These are phyloP conservation scores for Belonocnema kinseyi DNA, from an alignment of 1,140 invertebrate species.

Conservation along the genomic window DNA sequence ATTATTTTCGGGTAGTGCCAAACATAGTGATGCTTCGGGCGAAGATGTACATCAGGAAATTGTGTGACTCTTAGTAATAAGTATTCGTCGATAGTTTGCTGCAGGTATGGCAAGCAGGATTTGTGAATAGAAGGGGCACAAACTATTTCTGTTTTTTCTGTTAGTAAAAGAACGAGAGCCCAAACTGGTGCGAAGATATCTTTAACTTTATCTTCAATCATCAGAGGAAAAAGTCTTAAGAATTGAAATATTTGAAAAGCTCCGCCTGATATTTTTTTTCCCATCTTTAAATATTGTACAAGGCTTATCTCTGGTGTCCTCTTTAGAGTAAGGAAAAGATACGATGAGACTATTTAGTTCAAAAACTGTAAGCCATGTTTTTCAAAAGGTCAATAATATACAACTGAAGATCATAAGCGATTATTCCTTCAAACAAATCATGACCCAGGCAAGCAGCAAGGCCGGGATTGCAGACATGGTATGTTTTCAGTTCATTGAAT, in stretches of 20 bases:
- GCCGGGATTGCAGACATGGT: too few species aligned
- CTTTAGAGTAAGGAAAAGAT: constrained; percentile 2
- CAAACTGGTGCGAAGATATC: constrained; percentile 34
- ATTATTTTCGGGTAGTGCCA: constrained; percentile 44
- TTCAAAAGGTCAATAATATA: constrained; percentile 38
- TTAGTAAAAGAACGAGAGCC: constrained; percentile 37
- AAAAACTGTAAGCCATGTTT: constrained; percentile 32
- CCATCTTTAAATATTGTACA: neutral
- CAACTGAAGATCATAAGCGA: too few species aligned
- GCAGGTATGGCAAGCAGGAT: constrained; percentile 32
- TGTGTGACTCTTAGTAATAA: constrained; percentile 23
- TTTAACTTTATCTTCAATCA: too few species aligned
- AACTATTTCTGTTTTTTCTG: constrained; percentile 43
- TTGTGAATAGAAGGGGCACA: constrained; percentile 34
- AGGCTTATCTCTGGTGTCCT: neutral
- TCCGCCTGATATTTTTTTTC: constrained; percentile 41
- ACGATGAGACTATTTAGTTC: constrained; percentile 35
- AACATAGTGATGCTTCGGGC: constrained; percentile 42
- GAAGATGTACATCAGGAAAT: constrained; percentile 26
- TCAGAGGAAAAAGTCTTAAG: too few species aligned
- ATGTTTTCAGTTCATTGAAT: too few species aligned
- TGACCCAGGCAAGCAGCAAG: too few species aligned
- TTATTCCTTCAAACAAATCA: too few species aligned
- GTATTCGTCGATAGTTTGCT: constrained; percentile 27
- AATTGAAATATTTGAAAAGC: too few species aligned